Conservation (phyloP, 2,888 invertebrate species). For the Galerucella calmariensis region DNA sequence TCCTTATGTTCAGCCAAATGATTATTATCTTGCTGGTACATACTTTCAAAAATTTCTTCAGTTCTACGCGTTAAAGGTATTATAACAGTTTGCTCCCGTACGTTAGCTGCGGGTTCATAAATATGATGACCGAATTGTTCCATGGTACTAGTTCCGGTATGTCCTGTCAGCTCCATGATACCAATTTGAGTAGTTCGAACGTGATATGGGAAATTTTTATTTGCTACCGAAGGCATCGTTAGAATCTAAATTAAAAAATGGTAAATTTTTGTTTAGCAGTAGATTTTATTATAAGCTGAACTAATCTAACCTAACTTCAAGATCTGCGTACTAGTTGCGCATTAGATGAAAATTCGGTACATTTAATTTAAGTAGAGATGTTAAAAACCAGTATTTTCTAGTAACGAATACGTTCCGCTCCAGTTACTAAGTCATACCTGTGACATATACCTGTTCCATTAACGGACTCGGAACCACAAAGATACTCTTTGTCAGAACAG, state of each 20-base stretch:
- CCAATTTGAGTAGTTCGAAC: constrained; percentile 87
- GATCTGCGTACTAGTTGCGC: too few species aligned
- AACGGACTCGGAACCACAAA: too few species aligned
- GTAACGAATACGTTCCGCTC: too few species aligned
- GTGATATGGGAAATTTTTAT: constrained; percentile 91
- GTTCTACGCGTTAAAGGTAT: constrained; percentile 74
- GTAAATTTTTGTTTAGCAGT: too few species aligned
- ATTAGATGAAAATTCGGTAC: too few species aligned
- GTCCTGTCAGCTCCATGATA: constrained; percentile 70
- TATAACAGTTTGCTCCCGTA: constrained; percentile 70
- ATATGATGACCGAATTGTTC: constrained; percentile 74
- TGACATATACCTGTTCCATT: too few species aligned
- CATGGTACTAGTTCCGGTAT: constrained; percentile 67
- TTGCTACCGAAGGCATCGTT: constrained; percentile 86
- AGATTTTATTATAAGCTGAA: too few species aligned
- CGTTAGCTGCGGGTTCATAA: constrained; percentile 69
- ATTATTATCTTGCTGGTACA: constrained; percentile 55
- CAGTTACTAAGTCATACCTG: too few species aligned
- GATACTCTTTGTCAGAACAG: too few species aligned
- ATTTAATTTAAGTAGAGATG: too few species aligned
- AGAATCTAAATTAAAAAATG: constrained; percentile 70
- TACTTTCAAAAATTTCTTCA: constrained; percentile 69
- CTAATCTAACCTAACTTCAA: too few species aligned
- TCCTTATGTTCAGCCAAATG: constrained; percentile 26
- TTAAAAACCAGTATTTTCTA: too few species aligned